phyloP scores from a whole-genome alignment of 2,888 invertebrate species.

The Protonemura montana region DNA sequence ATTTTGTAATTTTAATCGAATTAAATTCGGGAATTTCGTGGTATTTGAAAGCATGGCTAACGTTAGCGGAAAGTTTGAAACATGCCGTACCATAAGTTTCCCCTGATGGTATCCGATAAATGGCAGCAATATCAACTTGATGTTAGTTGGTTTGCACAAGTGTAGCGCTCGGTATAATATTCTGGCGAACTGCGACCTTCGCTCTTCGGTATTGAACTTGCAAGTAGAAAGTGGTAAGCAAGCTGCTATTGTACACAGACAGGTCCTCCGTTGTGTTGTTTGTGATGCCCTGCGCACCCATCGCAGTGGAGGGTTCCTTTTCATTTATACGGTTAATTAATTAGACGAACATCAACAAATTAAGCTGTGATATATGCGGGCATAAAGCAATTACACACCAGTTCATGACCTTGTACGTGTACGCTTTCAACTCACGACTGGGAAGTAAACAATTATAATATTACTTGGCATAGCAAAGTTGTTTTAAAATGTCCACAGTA shows the following conservation, averaged over 20 bases:
- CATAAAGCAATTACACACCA: slow-evolving; percentile 2
- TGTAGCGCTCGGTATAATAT: not conserved
- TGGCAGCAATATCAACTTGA: not conserved
- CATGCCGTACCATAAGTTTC: too few relatives aligned
- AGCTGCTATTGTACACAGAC: not conserved
- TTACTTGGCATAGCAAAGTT: not conserved
- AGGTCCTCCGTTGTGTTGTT: not conserved
- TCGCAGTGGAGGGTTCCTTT: not conserved
- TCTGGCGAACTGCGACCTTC: not conserved
- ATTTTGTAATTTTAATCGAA: too few relatives aligned
- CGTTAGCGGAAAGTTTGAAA: not conserved
- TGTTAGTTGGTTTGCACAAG: not conserved
- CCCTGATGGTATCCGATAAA: not conserved
- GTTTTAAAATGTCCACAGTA: not conserved
- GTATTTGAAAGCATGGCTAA: too few relatives aligned
- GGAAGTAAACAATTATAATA: slow-evolving; percentile 13
- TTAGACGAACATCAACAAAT: slow-evolving; percentile 34
- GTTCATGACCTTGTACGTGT: slow-evolving; percentile 27
- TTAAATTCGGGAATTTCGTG: not conserved
- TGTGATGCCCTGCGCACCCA: not conserved
- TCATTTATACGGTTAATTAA: not conserved
- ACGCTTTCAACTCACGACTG: slow-evolving; percentile 35
- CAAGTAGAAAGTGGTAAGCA: not conserved
- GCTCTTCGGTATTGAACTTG: not conserved
- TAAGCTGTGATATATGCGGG: slow-evolving; percentile 25